Conservation (phyloP, 2,888 invertebrate species). For the Andricus curvator region DNA sequence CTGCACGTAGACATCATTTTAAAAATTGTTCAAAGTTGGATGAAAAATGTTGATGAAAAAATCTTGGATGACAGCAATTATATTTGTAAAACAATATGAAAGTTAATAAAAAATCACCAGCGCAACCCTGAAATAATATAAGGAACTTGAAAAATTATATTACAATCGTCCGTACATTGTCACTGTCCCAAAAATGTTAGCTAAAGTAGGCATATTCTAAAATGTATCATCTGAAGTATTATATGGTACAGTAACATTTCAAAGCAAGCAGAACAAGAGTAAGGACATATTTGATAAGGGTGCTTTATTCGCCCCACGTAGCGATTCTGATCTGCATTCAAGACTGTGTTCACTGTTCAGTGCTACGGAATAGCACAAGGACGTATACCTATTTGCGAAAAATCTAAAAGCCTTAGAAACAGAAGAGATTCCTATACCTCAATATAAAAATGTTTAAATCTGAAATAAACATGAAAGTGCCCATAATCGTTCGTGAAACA, state of each 20-base stretch:
- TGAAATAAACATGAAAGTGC: background rate
- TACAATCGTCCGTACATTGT: background rate
- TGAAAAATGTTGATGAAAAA: no score
- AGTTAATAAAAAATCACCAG: no score
- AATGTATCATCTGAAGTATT: background rate
- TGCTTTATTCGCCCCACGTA: constrained; percentile 27
- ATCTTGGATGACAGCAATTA: no score
- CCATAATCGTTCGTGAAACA: background rate
- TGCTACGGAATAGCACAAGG: constrained; percentile 1
- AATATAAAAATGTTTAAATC: background rate
- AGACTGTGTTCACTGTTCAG: constrained; percentile 30
- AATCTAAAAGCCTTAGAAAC: background rate
- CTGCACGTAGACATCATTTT: no score
- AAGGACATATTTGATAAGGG: constrained; percentile 34
- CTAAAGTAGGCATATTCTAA: background rate
- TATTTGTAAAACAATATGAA: no score
- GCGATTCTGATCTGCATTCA: constrained; percentile 33
- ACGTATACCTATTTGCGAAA: constrained; percentile 14
- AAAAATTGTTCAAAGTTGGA: no score
- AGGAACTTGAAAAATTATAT: background rate
- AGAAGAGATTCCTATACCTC: background rate
- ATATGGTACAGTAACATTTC: background rate
- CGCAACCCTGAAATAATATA: no score
- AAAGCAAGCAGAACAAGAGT: constrained; percentile 6
- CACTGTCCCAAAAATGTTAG: background rate